Evolutionary conservation across 2,113 vertebrate species (phyloP).

Genomic region (Prionailurus bengalensis): DNA sequence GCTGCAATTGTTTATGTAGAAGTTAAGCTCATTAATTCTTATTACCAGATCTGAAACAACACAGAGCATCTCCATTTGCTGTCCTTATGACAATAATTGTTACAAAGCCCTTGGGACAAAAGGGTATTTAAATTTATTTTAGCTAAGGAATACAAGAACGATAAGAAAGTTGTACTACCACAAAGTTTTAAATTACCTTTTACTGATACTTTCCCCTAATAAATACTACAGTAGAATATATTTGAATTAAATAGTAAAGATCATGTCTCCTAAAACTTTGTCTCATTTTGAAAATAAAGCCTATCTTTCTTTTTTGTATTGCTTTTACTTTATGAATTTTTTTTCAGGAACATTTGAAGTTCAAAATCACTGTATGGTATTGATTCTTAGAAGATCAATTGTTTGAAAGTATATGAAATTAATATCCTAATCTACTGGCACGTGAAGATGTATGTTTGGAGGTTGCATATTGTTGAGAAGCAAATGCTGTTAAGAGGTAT

Average conservation of each 20-base stretch:
- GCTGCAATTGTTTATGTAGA: background rate
- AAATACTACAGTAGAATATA: background rate
- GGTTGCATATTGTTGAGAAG: background rate
- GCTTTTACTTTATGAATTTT: conserved; percentile 7
- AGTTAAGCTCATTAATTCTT: background rate
- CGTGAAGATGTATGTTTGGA: conserved; percentile 36
- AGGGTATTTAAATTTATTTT: conserved; percentile 8
- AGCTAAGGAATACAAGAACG: background rate
- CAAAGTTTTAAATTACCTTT: conserved; percentile 5
- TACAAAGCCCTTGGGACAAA: background rate
- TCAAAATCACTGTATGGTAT: background rate
- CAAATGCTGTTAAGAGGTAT: background rate
- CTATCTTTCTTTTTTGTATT: background rate
- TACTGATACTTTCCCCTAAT: background rate
- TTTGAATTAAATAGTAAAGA: conserved; percentile 33
- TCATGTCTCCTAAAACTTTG: conserved; percentile 31
- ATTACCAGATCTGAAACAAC: background rate
- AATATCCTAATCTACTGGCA: background rate
- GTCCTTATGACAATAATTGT: background rate
- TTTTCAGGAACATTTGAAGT: conserved; percentile 26
- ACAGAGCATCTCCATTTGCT: background rate
- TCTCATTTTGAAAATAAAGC: conserved; percentile 17
- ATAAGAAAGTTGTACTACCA: background rate
- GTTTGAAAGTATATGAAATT: conserved; percentile 55
- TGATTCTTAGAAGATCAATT: conserved; percentile 10